phyloP scores from a whole-genome alignment of 2,888 invertebrate genomes.

The Shargacucullia verbasci region DNA sequence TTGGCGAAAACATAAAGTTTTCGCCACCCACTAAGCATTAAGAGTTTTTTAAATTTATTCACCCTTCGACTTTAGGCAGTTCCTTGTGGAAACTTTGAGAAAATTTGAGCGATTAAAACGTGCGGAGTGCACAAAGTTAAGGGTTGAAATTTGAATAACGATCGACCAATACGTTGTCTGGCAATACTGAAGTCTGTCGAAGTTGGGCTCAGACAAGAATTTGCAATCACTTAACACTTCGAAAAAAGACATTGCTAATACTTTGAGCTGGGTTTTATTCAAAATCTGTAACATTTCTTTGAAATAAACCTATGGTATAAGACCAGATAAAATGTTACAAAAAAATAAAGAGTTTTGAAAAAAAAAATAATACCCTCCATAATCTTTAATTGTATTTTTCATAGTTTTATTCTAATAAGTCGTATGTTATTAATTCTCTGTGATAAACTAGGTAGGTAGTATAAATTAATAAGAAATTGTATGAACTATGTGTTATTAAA shows the following conservation, averaged over 20 bases:
- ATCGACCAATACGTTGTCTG: constrained; percentile 63
- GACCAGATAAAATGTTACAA: no score
- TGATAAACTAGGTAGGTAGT: no score
- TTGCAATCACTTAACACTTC: constrained; percentile 53
- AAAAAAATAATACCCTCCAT: no score
- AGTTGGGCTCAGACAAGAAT: constrained; percentile 36
- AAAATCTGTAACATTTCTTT: no score
- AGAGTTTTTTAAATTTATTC: constrained; percentile 88
- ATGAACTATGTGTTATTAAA: no score
- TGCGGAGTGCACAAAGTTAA: constrained; percentile 81
- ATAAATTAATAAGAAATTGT: no score
- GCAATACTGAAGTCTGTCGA: constrained; percentile 38
- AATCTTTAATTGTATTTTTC: no score
- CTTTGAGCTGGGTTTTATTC: not conserved
- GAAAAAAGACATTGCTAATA: constrained; percentile 11
- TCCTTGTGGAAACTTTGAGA: constrained; percentile 76
- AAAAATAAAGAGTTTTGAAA: no score
- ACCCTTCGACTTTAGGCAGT: constrained; percentile 83
- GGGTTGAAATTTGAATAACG: constrained; percentile 86
- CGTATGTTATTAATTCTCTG: no score
- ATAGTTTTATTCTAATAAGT: no score
- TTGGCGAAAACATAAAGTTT: constrained; percentile 80
- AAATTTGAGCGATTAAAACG: constrained; percentile 84
- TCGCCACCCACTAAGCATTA: constrained; percentile 80
- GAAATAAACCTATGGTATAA: no score